Base-by-base conservation (phyloP, 2,888 invertebrate genomes). In the Eremobia ochroleuca region DNA sequence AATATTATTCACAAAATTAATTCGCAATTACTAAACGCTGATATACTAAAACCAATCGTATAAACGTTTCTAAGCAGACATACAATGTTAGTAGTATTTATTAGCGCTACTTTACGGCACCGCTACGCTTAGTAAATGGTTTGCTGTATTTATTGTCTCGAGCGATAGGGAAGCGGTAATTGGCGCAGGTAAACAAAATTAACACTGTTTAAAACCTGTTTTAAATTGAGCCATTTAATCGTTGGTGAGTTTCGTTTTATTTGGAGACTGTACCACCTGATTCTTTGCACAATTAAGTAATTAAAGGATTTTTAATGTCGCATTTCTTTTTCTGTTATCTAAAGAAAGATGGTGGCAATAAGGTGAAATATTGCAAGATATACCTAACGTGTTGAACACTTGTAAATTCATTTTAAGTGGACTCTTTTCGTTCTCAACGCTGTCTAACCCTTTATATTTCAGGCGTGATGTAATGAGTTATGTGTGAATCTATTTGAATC, bases 141-240 rank as follows among this genome's bases (percentile, higher is more conserved):
- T 79, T 70, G 59, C 46, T 52, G 82, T 86, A 85, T 87, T 88
- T 88, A 89, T 88, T 86, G 87, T 84, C 81, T 52, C 79, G 68
- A 77, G 71, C 85, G 83, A 89, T 89, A 86, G 88, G 85, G 78
- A 85, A 86, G 79, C 82, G 73, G 78, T 87, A 90, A 90, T 90
- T 87, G 88, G 86, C 83, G 83, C 82, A 86, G 85, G 83, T 81
- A 86, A 85, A 88, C 86, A 87, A 89, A 91, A 89, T 90, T 86
- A 88, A 90, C 88, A 85, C 88, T 88, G 88, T 88, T 90, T 88
- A 84, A 86, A 91, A 89, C 89, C 87, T 68, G 88, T 89, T 91
- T 86, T 68, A 82, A 88, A 90, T 89, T 77, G 89, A 89, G 87
- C 85, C 86, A 77, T 85, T 81, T 58, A 79, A 77, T 78, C 43